Evolutionary conservation across 2,113 vertebrate genomes (phyloP).

Genomic region (Gallinago media): DNA sequence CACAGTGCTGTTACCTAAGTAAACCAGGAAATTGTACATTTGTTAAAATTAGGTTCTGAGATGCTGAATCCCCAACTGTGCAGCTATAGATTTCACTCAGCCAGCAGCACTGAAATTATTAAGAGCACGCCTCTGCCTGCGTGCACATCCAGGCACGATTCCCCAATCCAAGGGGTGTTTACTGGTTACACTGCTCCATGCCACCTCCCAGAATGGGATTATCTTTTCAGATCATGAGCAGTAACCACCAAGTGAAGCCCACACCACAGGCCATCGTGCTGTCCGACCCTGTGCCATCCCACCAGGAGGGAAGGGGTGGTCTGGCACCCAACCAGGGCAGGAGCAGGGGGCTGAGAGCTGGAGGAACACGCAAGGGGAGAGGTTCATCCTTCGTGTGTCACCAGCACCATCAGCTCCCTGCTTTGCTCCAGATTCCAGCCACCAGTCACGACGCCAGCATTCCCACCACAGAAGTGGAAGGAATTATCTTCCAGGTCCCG

Average conservation of each 20-base stretch:
- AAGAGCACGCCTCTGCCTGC: neutral
- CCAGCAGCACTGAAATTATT: neutral
- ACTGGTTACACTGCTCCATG: neutral
- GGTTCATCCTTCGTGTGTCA: accelerated
- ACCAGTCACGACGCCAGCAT: accelerated
- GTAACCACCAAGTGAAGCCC: neutral
- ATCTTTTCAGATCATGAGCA: neutral
- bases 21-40: slow-evolving; percentile 44
- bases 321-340: accelerated
- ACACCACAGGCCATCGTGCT: neutral
- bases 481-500: neutral
- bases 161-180: neutral
- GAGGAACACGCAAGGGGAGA: neutral
- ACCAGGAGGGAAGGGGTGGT: neutral
- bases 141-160: accelerated
- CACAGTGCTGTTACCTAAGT: slow-evolving; percentile 39
- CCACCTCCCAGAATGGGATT: neutral
- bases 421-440: neutral
- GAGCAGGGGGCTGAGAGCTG: accelerated
- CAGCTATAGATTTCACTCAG: neutral
- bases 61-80: neutral
- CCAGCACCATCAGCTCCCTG: neutral
- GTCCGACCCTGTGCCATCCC: accelerated
- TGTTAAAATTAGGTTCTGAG: neutral
- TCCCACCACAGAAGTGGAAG: accelerated